Conservation (phyloP, 1,140 invertebrate species). For the Lethrus apterus region DNA sequence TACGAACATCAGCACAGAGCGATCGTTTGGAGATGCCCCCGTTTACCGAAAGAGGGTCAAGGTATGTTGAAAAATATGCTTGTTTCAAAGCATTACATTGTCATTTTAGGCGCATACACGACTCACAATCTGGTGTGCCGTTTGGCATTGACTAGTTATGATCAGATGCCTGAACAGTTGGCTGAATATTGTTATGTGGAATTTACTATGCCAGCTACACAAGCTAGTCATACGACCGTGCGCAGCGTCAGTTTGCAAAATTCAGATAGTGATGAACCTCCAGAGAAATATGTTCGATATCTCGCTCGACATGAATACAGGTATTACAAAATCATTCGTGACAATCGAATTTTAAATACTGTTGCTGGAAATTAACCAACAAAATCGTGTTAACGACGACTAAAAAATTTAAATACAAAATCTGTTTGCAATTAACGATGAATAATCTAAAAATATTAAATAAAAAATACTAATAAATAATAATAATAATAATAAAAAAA, state of each 20-base stretch:
- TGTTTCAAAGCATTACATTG: slow-evolving; percentile 2
- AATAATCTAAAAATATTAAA: slow-evolving; percentile 8
- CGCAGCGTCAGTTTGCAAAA: slow-evolving; percentile 88
- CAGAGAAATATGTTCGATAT: slow-evolving; percentile 97
- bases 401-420: background rate
- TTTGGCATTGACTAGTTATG: slow-evolving; percentile 91
- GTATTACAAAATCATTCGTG: no score
- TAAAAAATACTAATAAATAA: no score
- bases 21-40: slow-evolving; percentile 96
- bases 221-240: slow-evolving; percentile 93
- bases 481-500: no score
- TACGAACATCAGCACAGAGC: slow-evolving; percentile 97
- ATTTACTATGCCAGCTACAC: slow-evolving; percentile 98
- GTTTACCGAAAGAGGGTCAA: slow-evolving; percentile 94
- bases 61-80: slow-evolving; percentile 57
- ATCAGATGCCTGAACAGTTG: slow-evolving; percentile 91
- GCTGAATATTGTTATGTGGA: slow-evolving; percentile 85
- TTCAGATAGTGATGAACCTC: slow-evolving; percentile 84
- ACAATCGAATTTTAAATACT: slow-evolving; percentile 27
- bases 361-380: slow-evolving; percentile 1
- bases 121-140: slow-evolving; percentile 90
- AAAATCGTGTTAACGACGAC: slow-evolving; percentile 4
- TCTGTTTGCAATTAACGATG: background rate
- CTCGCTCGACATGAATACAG: slow-evolving; percentile 94
- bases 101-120: slow-evolving; percentile 82